Evolutionary conservation across 1,140 invertebrate genomes (phyloP).

Genomic region (Anastrepha ludens): DNA sequence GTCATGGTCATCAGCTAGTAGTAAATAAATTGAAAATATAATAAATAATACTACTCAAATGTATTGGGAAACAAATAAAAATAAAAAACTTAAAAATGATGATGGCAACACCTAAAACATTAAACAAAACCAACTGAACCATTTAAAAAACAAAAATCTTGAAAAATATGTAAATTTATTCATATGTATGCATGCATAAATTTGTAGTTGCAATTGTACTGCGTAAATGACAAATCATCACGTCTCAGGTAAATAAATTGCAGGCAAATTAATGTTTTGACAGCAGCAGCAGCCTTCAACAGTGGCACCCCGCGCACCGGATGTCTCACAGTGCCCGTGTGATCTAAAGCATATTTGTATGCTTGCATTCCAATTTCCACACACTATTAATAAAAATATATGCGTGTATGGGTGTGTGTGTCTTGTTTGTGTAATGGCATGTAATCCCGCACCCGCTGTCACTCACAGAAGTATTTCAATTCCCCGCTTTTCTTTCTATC

Average conservation of each 20-base stretch:
- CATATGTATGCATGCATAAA: background rate
- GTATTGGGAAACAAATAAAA: too few relatives aligned
- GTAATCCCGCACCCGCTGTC: slow-evolving; percentile 11
- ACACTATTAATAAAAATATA: background rate
- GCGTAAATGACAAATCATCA: slow-evolving; percentile 41
- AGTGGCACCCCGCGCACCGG: background rate
- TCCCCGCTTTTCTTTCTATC: background rate
- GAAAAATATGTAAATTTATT: too few relatives aligned
- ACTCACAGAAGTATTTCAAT: slow-evolving; percentile 16
- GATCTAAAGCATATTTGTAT: background rate
- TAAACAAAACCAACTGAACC: too few relatives aligned
- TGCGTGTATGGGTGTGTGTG: background rate
- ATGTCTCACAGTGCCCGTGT: background rate
- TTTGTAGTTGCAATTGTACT: background rate
- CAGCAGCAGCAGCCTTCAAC: slow-evolving; percentile 18
- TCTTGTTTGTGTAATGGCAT: background rate
- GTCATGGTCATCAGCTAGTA: too few relatives aligned
- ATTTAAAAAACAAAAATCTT: too few relatives aligned
- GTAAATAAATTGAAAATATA: too few relatives aligned
- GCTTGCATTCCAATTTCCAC: slow-evolving; percentile 42
- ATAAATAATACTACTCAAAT: too few relatives aligned
- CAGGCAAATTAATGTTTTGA: slow-evolving; percentile 49
- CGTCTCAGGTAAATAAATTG: slow-evolving; percentile 38
- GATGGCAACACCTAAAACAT: too few relatives aligned
- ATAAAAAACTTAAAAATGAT: too few relatives aligned